Evolutionary conservation across 2,113 vertebrate species (phyloP).

Genomic region (Psilopogon haemacephalus): DNA sequence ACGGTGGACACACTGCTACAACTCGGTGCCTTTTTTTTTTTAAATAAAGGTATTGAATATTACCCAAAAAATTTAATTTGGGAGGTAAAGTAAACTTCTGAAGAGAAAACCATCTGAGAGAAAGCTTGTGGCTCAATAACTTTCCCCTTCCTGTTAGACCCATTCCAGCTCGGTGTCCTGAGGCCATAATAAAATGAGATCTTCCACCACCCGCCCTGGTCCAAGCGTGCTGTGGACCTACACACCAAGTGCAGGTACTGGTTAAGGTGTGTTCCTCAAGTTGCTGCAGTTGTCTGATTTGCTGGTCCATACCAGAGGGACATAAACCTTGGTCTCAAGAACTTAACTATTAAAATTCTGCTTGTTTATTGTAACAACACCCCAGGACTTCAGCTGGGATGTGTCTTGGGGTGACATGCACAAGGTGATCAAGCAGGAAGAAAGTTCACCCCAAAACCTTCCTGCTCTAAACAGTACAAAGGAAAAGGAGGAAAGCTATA

Average conservation of each 20-base stretch:
- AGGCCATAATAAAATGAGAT: conserved; percentile 47
- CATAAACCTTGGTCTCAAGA: not conserved
- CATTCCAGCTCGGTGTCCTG: conserved; percentile 26
- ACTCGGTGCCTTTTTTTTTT: conserved; percentile 1
- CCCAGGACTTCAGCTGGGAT: not conserved
- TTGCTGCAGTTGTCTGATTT: not conserved
- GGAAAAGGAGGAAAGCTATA: not conserved
- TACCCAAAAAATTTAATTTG: conserved; percentile 75
- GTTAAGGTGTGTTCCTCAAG: not conserved
- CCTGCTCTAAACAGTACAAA: not conserved
- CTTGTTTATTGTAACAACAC: not conserved
- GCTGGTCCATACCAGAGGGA: not conserved
- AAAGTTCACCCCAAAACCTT: rapidly evolving
- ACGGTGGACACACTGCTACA: conserved; percentile 62
- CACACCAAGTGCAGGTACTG: not conserved
- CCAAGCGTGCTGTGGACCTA: not conserved
- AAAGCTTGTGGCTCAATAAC: conserved; percentile 42
- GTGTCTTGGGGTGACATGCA: rapidly evolving
- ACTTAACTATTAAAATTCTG: not conserved
- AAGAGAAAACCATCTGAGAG: conserved; percentile 73
- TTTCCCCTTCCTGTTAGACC: conserved; percentile 35
- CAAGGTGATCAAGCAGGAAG: not conserved
- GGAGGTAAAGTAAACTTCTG: conserved; percentile 69
- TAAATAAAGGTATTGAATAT: conserved; percentile 56
- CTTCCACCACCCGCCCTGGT: not conserved